These are phyloP conservation scores for Torymus auratus DNA, from an alignment of 2,888 invertebrate genomes.

Conservation along the genomic window DNA sequence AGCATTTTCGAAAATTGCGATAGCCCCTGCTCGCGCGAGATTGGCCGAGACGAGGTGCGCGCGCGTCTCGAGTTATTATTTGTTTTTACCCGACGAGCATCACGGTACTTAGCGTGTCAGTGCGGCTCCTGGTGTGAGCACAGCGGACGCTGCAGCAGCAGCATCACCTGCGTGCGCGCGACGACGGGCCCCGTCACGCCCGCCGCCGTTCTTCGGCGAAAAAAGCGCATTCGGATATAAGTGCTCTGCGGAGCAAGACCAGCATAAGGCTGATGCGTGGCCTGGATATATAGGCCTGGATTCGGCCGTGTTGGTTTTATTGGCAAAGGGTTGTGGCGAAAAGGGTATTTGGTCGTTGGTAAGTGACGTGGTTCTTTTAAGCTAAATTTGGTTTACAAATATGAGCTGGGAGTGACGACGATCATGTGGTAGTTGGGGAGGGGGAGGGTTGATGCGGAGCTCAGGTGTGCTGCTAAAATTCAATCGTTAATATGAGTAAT, in stretches of 20 bases:
- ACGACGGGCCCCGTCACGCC: constrained; percentile 65
- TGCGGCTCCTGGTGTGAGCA: constrained; percentile 37
- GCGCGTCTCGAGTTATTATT: constrained; percentile 71
- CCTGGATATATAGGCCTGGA: too few relatives aligned
- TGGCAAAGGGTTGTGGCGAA: not conserved
- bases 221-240: constrained; percentile 1
- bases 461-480: too few relatives aligned
- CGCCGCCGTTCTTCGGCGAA: constrained; percentile 32
- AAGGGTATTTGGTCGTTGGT: not conserved
- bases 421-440: too few relatives aligned
- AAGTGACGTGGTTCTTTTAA: constrained; percentile 17
- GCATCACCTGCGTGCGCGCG: constrained; percentile 62
- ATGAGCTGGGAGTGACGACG: not conserved
- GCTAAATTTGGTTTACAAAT: constrained; percentile 49
- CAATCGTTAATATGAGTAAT: constrained; percentile 19
- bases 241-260: not conserved
- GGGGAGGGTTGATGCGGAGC: too few relatives aligned
- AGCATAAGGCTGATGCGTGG: too few relatives aligned
- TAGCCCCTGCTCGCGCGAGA: constrained; percentile 19
- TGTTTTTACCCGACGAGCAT: constrained; percentile 72
- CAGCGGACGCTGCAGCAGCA: not conserved
- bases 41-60: constrained; percentile 14
- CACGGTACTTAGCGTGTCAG: constrained; percentile 71
- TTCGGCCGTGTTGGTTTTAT: constrained; percentile 7
- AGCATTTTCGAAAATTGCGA: constrained; percentile 75